Conservation (phyloP, 1,140 invertebrate genomes). For the Prorops nasuta region DNA sequence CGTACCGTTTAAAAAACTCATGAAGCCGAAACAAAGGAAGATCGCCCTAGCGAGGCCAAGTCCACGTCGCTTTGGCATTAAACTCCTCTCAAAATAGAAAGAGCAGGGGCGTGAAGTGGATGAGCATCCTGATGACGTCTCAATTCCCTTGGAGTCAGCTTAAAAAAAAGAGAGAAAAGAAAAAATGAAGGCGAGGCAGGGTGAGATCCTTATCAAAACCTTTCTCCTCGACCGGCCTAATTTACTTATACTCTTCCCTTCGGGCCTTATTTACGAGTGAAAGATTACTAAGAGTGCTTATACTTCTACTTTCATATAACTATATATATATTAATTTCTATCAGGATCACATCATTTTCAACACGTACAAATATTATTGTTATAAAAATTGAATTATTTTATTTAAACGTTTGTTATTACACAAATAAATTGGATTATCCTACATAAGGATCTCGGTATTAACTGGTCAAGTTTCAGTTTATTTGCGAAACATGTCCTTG, state of each 20-base stretch:
- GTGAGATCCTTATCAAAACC: conserved; percentile 47
- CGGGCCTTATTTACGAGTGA: conserved; percentile 48
- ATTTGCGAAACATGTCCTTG: neutral
- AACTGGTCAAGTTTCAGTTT: neutral
- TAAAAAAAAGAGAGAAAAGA: conserved; percentile 32
- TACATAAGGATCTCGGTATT: neutral
- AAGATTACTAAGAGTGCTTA: conserved; percentile 52
- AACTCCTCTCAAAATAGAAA: conserved; percentile 29
- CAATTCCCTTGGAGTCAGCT: conserved; percentile 37
- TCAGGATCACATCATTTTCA: neutral
- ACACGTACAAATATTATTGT: neutral
- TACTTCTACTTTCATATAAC: neutral
- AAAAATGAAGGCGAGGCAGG: conserved; percentile 31
- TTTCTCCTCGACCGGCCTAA: conserved; percentile 46
- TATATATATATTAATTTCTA: neutral
- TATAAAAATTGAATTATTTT: too few species aligned
- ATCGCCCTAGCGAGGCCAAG: conserved; percentile 19
- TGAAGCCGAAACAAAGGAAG: conserved; percentile 49
- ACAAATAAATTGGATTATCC: neutral
- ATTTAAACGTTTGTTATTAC: too few species aligned
- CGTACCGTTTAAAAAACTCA: conserved; percentile 51
- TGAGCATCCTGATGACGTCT: conserved; percentile 44
- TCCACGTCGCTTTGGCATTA: conserved; percentile 38
- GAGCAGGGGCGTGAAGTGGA: conserved; percentile 15
- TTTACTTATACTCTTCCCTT: conserved; percentile 51